These are phyloP conservation scores for Pantherophis vulpinus DNA, from an alignment of 2,797 vertebrate species.

Conservation along the genomic window DNA sequence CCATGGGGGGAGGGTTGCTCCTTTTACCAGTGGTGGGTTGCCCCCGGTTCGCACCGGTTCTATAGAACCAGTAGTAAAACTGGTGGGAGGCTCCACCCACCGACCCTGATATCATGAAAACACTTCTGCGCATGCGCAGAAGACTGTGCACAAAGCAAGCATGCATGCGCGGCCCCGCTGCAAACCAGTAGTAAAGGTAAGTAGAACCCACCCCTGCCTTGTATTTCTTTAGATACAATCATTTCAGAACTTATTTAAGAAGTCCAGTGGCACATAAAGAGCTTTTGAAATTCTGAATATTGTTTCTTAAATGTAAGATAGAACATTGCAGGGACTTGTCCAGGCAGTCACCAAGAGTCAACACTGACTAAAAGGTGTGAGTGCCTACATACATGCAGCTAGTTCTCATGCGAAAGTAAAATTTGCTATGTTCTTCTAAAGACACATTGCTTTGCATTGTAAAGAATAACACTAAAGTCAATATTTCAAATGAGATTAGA, in stretches of 20 bases:
- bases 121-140: too few species aligned
- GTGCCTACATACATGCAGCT: neutral
- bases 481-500: neutral
- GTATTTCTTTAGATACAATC: neutral
- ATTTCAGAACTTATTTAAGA: neutral
- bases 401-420: neutral
- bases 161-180: too few species aligned
- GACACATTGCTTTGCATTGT: neutral
- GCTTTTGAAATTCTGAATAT: neutral
- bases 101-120: too few species aligned
- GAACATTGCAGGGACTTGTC: neutral
- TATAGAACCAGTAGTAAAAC: too few species aligned
- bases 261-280: neutral
- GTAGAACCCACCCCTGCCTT: neutral
- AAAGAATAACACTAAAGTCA: neutral
- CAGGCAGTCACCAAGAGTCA: neutral
- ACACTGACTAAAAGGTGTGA: neutral
- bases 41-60: too few species aligned
- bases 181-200: too few species aligned
- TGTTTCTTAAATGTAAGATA: neutral
- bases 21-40: too few species aligned
- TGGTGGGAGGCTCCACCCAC: too few species aligned
- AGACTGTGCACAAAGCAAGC: too few species aligned
- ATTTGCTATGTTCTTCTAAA: neutral
- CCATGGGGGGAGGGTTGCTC: neutral